phyloP scores from a whole-genome alignment of 1,140 invertebrate species.

The Sycobia sp. region DNA sequence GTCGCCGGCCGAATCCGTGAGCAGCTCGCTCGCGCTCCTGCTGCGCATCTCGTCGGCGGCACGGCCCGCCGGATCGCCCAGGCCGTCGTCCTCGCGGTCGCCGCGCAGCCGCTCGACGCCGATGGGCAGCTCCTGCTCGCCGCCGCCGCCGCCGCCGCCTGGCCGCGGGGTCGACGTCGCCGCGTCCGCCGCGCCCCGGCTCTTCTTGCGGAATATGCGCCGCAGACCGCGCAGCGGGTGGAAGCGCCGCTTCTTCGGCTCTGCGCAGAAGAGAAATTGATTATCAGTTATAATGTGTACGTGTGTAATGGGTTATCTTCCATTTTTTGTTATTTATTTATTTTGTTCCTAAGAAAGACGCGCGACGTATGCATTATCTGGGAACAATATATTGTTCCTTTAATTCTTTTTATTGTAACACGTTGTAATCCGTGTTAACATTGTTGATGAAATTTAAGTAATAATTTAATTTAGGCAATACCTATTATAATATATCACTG shows the following conservation, averaged over 20 bases:
- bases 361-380: too few species aligned
- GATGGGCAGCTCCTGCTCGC: constrained; percentile 31
- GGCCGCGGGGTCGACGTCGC: too few species aligned
- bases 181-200: constrained; percentile 58
- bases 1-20: constrained; percentile 55
- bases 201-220: constrained; percentile 71
- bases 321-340: too few species aligned
- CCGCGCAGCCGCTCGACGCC: constrained; percentile 47
- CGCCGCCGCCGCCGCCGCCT: constrained; percentile 32
- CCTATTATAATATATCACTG: too few species aligned
- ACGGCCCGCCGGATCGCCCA: constrained; percentile 54
- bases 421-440: too few species aligned
- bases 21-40: constrained; percentile 72
- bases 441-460: too few species aligned
- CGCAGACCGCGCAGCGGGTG: constrained; percentile 69
- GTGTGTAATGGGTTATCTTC: too few species aligned
- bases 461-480: too few species aligned
- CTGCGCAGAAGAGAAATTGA: constrained; percentile 49
- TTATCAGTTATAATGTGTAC: too few species aligned
- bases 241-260: constrained; percentile 71
- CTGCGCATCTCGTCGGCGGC: constrained; percentile 64
- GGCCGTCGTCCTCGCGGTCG: constrained; percentile 55
- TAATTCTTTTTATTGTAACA: too few species aligned
- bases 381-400: too few species aligned
- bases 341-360: too few species aligned